Evolutionary conservation across 2,888 invertebrate genomes (phyloP).

Genomic region (Caenorhabditis japonica): DNA sequence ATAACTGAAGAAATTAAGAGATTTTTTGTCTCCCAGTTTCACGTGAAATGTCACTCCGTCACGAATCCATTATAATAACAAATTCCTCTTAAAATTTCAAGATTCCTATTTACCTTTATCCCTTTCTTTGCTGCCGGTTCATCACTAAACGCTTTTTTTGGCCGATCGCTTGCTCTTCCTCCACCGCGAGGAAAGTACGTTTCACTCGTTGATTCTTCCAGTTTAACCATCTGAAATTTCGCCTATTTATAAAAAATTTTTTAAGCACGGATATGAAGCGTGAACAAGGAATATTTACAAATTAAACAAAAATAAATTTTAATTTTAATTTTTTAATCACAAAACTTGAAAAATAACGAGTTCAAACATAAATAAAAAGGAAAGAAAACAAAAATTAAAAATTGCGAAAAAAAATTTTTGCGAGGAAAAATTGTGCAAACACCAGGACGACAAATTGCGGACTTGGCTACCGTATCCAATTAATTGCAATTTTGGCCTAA

Average conservation of each 20-base stretch:
- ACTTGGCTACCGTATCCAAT: not conserved
- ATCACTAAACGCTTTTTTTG: no score
- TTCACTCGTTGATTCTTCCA: conserved; percentile 45
- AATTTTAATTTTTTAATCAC: not conserved
- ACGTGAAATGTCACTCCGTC: no score
- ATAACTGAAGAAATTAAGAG: no score
- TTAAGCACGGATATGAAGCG: not conserved
- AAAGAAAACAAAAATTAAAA: not conserved
- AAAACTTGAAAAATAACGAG: not conserved
- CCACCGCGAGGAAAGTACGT: conserved; percentile 53
- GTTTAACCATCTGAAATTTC: conserved; percentile 55
- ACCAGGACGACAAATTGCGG: conserved; percentile 6
- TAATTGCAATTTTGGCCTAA: no score
- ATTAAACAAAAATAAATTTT: not conserved
- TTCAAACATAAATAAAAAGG: no score
- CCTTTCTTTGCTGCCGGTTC: conserved; percentile 15
- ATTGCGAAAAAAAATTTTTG: not conserved
- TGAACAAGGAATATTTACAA: not conserved
- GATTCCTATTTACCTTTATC: conserved; percentile 13
- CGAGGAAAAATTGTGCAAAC: not conserved
- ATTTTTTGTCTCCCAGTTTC: no score
- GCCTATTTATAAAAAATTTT: not conserved
- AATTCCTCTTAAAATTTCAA: no score
- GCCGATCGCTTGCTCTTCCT: conserved; percentile 30
- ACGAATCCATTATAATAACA: no score